phyloP scores from a whole-genome alignment of 2,113 vertebrate species.

The Antechinus stuartii region DNA sequence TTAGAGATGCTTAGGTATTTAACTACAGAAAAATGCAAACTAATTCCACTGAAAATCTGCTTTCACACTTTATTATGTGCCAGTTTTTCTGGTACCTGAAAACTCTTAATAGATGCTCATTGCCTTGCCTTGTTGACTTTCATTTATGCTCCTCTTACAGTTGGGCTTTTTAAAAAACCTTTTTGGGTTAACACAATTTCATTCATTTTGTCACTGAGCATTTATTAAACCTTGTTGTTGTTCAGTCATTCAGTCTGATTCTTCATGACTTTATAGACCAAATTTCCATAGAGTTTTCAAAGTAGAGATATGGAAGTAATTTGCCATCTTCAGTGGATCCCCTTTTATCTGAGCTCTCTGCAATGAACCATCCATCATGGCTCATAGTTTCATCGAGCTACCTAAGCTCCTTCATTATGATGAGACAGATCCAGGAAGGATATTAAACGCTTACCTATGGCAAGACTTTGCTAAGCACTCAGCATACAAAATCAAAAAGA shows the following conservation, averaged over 20 bases:
- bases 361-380: neutral
- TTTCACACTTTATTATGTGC: neutral
- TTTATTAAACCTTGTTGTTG: neutral
- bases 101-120: neutral
- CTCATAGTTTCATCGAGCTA: neutral
- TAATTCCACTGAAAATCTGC: neutral
- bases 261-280: neutral
- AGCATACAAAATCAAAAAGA: neutral
- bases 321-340: neutral
- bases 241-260: neutral
- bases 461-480: neutral
- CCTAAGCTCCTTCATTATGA: neutral
- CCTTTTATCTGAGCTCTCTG: neutral
- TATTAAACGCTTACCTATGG: neutral
- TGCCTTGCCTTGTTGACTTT: neutral
- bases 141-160: neutral
- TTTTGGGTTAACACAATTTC: neutral
- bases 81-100: neutral
- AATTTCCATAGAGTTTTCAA: neutral
- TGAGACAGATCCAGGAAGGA: neutral
- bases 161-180: neutral
- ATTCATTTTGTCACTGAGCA: conserved; percentile 1
- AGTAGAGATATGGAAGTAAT: too few relatives aligned
- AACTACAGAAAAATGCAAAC: neutral
- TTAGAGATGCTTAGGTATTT: neutral